Conservation (phyloP, 2,797 vertebrate species). For the Lacerta agilis region DNA sequence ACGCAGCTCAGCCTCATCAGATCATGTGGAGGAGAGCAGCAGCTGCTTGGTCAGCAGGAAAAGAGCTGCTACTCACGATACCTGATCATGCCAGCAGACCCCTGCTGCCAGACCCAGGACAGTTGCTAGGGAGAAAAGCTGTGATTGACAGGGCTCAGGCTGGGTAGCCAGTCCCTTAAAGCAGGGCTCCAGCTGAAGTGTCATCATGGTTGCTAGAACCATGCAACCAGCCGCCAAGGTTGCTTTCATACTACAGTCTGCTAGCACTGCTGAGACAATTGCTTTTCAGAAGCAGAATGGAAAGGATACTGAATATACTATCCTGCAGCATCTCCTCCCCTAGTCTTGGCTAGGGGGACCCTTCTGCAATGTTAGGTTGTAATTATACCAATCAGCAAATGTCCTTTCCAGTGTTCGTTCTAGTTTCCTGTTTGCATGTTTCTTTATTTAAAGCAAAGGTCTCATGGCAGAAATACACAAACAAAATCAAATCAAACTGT, state of each 20-base stretch:
- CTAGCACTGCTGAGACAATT: not conserved
- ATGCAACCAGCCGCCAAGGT: not conserved
- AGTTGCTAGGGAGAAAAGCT: not conserved
- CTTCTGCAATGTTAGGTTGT: too few relatives aligned
- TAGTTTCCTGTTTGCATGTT: too few relatives aligned
- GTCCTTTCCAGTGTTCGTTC: too few relatives aligned
- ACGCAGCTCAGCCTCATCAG: not conserved
- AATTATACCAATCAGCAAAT: too few relatives aligned
- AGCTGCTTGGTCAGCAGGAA: constrained; percentile 5
- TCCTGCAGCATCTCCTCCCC: too few relatives aligned
- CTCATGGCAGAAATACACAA: too few relatives aligned
- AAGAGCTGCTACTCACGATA: not conserved
- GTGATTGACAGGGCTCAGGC: rapidly evolving
- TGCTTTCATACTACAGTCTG: not conserved
- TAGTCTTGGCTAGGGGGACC: too few relatives aligned
- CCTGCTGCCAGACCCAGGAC: not conserved
- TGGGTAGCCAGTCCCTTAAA: not conserved
- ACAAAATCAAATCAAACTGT: too few relatives aligned
- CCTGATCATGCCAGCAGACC: not conserved
- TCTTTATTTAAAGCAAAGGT: too few relatives aligned
- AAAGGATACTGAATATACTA: too few relatives aligned
- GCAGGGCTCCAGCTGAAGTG: rapidly evolving
- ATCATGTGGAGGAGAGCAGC: not conserved
- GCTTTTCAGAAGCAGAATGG: not conserved
- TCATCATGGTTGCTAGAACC: too few relatives aligned